Evolutionary conservation across 1,140 invertebrate species (phyloP), one percentile per base, ranked within the genome.

Genomic region (Drosophila parvula): DNA sequence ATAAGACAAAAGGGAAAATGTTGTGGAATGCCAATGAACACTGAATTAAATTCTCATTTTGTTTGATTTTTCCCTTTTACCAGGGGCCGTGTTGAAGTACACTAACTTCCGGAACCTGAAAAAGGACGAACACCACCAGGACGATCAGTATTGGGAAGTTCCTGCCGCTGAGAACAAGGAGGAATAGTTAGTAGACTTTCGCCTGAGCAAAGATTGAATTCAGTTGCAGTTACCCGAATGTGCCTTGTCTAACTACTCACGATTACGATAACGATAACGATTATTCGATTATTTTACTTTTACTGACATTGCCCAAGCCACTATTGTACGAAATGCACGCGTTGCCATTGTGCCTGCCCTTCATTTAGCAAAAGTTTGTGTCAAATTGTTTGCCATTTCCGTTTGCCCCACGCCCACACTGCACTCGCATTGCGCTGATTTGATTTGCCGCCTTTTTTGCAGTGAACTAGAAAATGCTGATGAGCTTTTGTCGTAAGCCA

Each of bases 111-210:
- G 92, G 14, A 91, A 92, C 40, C 81, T 94, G n/a, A 91, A 93
- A 55, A 92, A 93, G 65, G 83, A 92, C 22, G 92, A 94, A 32
- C 93, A 93, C 60, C 94, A 94, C 75, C 91, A 93, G 77, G 94
- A 94, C 71, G 93, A 94, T 75, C 73, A 93, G 48, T 93, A 93
- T 70, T 94, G 94, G 94, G 94, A 94, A 61, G 89, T 94, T 63
- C 94, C 94, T 0, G 83, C 91, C 0, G 44, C 68, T 22, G 83
- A 88, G 45, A 59, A 50, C 59, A 92, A 92, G 63, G 90, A 92
- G 69, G 89, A 92, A 81, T 92, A 92, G 89, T 91, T 90, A 80
- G 51, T 55, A 86, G 78, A 81, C 60, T 75, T 74, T 69, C 50
- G 62, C 62, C 45, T 69, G 36, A 43, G 36, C 60, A 38, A 11